Base-by-base conservation (phyloP, 2,113 vertebrate genomes). In the Canis aureus region DNA sequence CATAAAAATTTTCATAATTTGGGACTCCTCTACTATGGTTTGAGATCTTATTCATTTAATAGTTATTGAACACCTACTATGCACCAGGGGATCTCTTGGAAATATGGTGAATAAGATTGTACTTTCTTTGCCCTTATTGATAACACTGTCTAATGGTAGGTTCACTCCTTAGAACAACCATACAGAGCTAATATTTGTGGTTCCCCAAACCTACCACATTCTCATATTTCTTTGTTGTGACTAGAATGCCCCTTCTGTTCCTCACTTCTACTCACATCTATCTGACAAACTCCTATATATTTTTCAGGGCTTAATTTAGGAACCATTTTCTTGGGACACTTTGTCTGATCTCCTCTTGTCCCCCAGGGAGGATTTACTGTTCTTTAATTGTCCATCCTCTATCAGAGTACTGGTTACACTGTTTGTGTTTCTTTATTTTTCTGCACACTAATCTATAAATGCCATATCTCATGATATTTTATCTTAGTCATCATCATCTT, bases 271-370 rank as follows among this genome's bases (percentile, higher is more conserved):
- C 15, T 20, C 23, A 29, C 38, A 84, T 59, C 12, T 11, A 59
- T 9, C 7, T 73, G n/a, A 82, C 5, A 95, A 60, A 79, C 38
- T 96, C 60, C 57, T 82, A 51, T 67, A 79, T 93, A 69, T 38
- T 95, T 94, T 93, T 84, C 9, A 92, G 35, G n/a, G 29, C 80
- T 94, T 92, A 91, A 79, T 97, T 32, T 38, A 92, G 95, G 43
- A 82, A 53, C 35, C 11, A 1, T 59, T 84, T 62, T 86, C 19
- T 71, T 19, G 22, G 2, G 51, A 57, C 2, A n/a, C 51, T 88
- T 66, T 83, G 29, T 93, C 29, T 87, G 49, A 84, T 64, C 23
- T 79, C 43, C 7, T 78, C 83, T n/a, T 32, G 25, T 89, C 12
- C 8, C 9, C 22, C 8, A 66, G 38, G 74, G 87, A 80, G 20